phyloP scores from a whole-genome alignment of 2,888 invertebrate species.

The Cylloceria caligata region DNA sequence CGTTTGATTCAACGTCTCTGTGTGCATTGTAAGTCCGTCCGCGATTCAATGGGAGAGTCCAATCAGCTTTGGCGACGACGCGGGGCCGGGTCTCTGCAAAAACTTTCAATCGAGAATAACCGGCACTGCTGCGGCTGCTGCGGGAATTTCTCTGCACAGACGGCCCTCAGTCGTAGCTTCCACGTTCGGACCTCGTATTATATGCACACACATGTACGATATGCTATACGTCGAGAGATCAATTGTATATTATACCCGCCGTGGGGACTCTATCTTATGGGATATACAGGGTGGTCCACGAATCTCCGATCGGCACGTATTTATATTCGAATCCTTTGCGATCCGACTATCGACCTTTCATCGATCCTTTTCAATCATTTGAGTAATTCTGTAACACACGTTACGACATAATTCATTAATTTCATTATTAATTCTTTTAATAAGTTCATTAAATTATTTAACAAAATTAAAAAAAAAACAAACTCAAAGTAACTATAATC shows the following conservation, averaged over 20 bases:
- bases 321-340: not conserved
- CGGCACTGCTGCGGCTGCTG: slow-evolving; percentile 67
- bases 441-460: too few species aligned
- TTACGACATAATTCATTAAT: not conserved
- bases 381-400: not conserved
- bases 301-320: slow-evolving; percentile 22
- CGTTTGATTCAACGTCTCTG: slow-evolving; percentile 35
- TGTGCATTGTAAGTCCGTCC: slow-evolving; percentile 11
- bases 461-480: not conserved
- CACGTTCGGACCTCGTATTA: slow-evolving; percentile 48
- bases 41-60: slow-evolving; percentile 75
- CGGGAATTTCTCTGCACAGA: slow-evolving; percentile 55
- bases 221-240: slow-evolving; percentile 67
- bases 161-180: slow-evolving; percentile 59
- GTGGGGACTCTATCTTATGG: slow-evolving; percentile 62
- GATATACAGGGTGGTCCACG: slow-evolving; percentile 66
- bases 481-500: not conserved
- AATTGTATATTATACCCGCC: slow-evolving; percentile 71
- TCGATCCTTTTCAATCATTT: not conserved
- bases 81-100: slow-evolving; percentile 69
- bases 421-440: too few species aligned
- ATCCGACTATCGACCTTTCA: not conserved
- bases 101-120: slow-evolving; percentile 79
- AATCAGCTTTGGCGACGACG: slow-evolving; percentile 76
- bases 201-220: slow-evolving; percentile 35